Evolutionary conservation across 2,888 invertebrate species (phyloP), one percentile per base, ranked within the genome.

Genomic region (Mythimna loreyi): DNA sequence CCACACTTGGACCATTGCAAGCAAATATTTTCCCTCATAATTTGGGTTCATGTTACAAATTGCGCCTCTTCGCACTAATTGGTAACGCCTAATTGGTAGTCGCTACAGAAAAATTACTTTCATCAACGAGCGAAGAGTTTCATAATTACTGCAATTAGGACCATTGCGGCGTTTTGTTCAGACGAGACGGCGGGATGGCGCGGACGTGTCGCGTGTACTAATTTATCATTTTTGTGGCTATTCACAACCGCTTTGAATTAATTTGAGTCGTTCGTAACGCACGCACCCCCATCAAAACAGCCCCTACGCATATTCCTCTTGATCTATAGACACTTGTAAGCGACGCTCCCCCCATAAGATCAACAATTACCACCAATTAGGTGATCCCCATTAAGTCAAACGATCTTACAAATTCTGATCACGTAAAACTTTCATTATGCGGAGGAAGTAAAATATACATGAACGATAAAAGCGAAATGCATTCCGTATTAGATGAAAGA

Each of bases 61-160:
- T 89, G 87, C 86, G 81, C 83, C 87, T 88, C 88, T 90, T 85
- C 87, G 84, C 85, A 88, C 91, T 92, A 93, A 94, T 93, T 92
- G 92, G 92, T 91, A 89, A 91, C 90, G 88, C 90, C 91, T 94
- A 94, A 94, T 92, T 93, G 92, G 93, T 92, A 92, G 92, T 92
- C 93, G 90, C 93, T 89, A 89, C 92, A 92, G 92, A 93, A 93
- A 94, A 94, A 95, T 94, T 92, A 91, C 93, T 94, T 92, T 91
- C 93, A 94, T 94, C 92, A 93, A 89, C 91, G 91, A 90, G 92
- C 92, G 92, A 94, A 94, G 94, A 93, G 94, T 94, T 93, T 91
- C 93, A 92, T 93, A 93, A 94, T 94, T 91, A 92, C 92, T 87
- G 92, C 91, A 92, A 94, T 93, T 93, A 94, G 90, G 92, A 89